Percentiles rank a stretch among this genome's conserved stretches.
These are phyloP conservation scores for Punctoribates punctum DNA, from an alignment of 2,888 invertebrate genomes.

Conservation along the genomic window DNA sequence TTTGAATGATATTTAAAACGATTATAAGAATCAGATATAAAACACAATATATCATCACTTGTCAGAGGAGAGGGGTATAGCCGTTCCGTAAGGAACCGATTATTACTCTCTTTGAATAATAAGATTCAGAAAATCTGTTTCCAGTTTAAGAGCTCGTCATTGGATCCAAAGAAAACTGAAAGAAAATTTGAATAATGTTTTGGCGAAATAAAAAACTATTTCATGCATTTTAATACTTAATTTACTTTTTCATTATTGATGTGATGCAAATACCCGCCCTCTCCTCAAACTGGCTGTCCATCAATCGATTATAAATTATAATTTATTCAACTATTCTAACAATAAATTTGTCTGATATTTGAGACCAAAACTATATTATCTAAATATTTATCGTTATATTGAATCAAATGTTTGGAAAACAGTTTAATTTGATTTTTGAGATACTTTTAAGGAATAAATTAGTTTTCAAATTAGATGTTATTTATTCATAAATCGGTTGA, in stretches of 20 bases:
- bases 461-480: neutral
- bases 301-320: conserved; percentile 6
- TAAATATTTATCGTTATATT: neutral
- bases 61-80: too few relatives aligned
- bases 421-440: neutral
- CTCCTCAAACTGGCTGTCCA: neutral
- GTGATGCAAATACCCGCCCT: neutral
- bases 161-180: neutral
- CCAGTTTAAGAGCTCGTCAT: too few relatives aligned
- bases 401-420: neutral
- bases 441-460: neutral
- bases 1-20: too few relatives aligned
- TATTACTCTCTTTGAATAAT: too few relatives aligned
- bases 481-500: neutral
- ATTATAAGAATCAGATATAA: too few relatives aligned
- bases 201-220: neutral
- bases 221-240: neutral
- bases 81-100: too few relatives aligned
- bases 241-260: conserved; percentile 2
- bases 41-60: too few relatives aligned
- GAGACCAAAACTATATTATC: too few relatives aligned
- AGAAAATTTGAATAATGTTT: conserved; percentile 1
- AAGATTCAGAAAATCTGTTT: too few relatives aligned
- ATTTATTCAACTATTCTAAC: neutral
- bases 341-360: too few relatives aligned